Evolutionary conservation across 2,797 vertebrate species (phyloP).

Genomic region (Gymnoscopelus microlampas): DNA sequence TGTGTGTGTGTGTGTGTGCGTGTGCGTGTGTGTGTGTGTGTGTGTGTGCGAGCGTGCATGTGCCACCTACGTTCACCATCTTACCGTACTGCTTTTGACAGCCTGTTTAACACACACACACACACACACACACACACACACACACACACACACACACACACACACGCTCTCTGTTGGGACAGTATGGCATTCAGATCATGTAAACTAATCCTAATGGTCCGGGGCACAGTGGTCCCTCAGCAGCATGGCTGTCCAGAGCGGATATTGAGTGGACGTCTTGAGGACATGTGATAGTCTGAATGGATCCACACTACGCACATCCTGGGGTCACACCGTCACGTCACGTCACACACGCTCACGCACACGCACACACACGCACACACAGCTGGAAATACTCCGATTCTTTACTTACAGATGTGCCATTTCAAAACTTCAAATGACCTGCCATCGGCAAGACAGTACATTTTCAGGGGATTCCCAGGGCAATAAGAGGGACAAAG

Average conservation of each 20-base stretch:
- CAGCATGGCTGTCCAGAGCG: constrained; percentile 40
- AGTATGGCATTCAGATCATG: constrained; percentile 20
- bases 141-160: neutral
- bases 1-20: too few relatives aligned
- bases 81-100: constrained; percentile 10
- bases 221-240: constrained; percentile 29
- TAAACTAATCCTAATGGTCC: constrained; percentile 45
- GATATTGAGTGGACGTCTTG: constrained; percentile 54
- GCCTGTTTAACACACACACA: neutral
- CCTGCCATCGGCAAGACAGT: too few relatives aligned
- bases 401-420: too few relatives aligned
- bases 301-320: constrained; percentile 6
- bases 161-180: constrained; percentile 5
- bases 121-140: neutral
- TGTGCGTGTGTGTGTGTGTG: too few relatives aligned
- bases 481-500: too few relatives aligned
- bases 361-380: too few relatives aligned
- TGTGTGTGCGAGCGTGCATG: neutral
- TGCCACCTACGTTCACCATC: constrained; percentile 25
- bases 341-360: too few relatives aligned
- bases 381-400: too few relatives aligned
- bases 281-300: constrained; percentile 49
- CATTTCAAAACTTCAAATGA: too few relatives aligned
- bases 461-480: too few relatives aligned
- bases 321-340: too few relatives aligned